Base-by-base conservation (phyloP, 2,797 vertebrate genomes). In the Falco naumanni region DNA sequence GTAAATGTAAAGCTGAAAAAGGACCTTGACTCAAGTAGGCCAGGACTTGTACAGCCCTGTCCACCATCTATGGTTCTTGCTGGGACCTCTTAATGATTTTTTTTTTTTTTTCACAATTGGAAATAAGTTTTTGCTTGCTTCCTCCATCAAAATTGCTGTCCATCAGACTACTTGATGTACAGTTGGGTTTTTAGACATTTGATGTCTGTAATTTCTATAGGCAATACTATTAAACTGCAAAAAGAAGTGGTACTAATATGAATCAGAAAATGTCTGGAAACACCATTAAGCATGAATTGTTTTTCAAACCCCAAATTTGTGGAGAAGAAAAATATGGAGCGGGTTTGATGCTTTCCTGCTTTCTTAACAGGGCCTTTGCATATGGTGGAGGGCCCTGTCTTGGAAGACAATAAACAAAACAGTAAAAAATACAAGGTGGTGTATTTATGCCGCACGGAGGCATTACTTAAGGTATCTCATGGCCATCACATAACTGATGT, bases 21-120 rank as follows among this genome's bases (percentile, higher is more conserved):
- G 8, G 24, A 60, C n/a, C 26, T 61, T 61, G 10, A 33, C 1
- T 57, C 1, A 6, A 31, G 33, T 15, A 84, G 8, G 7, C 8
- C 28, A 37, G 54, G 31, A 10, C 18, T 69, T 28, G 7, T 28
- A 57, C 10, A 81, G 47, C 7, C 17, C 47, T 34, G 5, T 21
- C 9, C 12, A 60, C 33, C 11, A 14, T 24, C 43, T n/a, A 2
- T 16, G 47, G 29, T 47, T 57, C 26, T 75, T 76, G 11, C 37
- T 71, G 37, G 8, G 8, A 48, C 4, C 65, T 71, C 29, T 59
- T 48, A 69, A 59, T 9, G 9, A 45, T 34, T 34, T 34, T 34
- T 34, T 34, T 3, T 12, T 20, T 3, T 8, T 13, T 2, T 2
- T 0, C 5, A 8, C 5, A 71, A 3, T 2, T 37, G 14, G 16